Conservation (phyloP, 2,113 vertebrate species). For the Delphinapterus leucas region DNA sequence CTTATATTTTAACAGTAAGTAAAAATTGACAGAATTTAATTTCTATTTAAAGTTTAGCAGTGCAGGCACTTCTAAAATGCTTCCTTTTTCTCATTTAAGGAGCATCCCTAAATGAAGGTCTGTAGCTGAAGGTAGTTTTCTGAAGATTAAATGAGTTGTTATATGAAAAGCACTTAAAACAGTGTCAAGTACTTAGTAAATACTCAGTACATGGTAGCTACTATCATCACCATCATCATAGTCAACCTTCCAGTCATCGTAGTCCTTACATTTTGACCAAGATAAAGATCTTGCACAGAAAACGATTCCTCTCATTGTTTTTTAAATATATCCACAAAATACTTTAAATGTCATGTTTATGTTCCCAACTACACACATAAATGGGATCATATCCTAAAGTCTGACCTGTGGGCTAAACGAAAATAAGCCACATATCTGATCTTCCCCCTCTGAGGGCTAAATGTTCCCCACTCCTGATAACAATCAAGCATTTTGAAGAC, state of each 20-base stretch:
- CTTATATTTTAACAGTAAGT: slow-evolving; percentile 17
- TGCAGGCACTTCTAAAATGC: neutral
- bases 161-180: neutral
- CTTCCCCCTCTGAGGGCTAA: neutral
- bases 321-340: neutral
- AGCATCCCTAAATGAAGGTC: neutral
- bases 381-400: neutral
- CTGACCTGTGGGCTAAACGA: neutral
- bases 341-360: neutral
- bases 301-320: neutral
- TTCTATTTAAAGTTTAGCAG: slow-evolving; percentile 4
- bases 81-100: neutral
- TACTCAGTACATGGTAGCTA: neutral
- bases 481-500: neutral
- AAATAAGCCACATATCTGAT: neutral
- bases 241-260: neutral
- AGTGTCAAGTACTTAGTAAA: neutral
- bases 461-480: neutral
- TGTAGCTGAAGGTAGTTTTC: slow-evolving; percentile 15
- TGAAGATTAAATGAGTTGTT: neutral
- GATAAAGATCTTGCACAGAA: neutral
- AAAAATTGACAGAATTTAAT: slow-evolving; percentile 38
- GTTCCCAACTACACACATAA: neutral
- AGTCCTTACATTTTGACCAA: neutral
- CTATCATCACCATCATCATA: neutral